Evolutionary conservation across 2,113 vertebrate species (phyloP).

Genomic region (Onychorhynchus coronatus): DNA sequence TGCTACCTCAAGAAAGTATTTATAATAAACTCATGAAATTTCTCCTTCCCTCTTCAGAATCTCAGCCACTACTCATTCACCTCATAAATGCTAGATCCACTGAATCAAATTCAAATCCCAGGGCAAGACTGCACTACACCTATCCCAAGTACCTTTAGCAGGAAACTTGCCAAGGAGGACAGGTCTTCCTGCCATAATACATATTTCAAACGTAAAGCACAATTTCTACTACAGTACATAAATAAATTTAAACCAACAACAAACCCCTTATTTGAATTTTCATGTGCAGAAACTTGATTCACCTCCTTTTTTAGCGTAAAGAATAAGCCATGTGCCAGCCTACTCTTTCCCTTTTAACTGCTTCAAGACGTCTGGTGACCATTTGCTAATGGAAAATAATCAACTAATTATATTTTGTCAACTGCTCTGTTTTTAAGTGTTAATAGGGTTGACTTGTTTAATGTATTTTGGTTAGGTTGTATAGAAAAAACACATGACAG

Average conservation of each 20-base stretch:
- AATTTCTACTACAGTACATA: not conserved
- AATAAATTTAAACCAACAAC: not conserved
- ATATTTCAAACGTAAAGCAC: not conserved
- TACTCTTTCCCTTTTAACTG: not conserved
- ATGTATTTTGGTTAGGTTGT: not conserved
- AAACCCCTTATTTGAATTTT: not conserved
- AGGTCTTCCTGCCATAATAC: not conserved
- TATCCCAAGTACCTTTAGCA: not conserved
- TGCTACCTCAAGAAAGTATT: not conserved
- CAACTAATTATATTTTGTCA: not conserved
- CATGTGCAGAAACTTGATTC: not conserved
- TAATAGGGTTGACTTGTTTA: not conserved
- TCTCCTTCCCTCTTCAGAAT: not conserved
- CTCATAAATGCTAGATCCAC: not conserved
- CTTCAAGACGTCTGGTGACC: not conserved
- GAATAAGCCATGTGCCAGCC: fast-evolving
- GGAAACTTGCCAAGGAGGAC: not conserved
- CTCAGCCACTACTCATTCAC: not conserved
- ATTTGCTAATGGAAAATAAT: not conserved
- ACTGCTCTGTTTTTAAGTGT: not conserved
- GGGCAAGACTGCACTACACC: not conserved
- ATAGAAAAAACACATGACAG: fast-evolving
- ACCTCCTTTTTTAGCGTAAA: not conserved
- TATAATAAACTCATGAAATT: not conserved
- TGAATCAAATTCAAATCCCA: not conserved